These are phyloP conservation scores for Pachycephala philippinensis DNA, from an alignment of 2,113 vertebrate species.

Conservation along the genomic window DNA sequence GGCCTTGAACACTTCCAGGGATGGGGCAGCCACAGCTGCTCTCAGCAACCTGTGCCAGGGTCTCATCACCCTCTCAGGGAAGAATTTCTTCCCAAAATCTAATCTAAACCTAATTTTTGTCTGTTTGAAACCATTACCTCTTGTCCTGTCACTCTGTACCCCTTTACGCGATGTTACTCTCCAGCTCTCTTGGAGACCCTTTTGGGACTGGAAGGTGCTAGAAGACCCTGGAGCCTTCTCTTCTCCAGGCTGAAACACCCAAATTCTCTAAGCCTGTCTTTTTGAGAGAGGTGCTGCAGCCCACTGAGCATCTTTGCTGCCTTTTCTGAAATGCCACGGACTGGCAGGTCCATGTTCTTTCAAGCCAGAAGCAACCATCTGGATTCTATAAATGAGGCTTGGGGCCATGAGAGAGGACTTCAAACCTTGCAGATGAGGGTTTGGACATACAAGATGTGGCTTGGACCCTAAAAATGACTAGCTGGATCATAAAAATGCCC, in stretches of 20 bases:
- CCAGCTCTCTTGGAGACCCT: background rate
- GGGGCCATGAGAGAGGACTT: background rate
- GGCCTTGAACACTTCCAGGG: background rate
- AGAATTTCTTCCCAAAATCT: background rate
- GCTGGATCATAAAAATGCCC: background rate
- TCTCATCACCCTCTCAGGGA: background rate
- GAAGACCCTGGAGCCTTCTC: background rate
- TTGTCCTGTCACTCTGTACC: background rate
- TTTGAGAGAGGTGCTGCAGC: background rate
- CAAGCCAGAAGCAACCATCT: background rate
- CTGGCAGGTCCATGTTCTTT: background rate
- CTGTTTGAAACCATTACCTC: background rate
- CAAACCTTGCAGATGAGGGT: background rate
- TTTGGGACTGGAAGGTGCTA: background rate
- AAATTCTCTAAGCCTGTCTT: background rate
- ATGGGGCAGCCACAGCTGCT: background rate
- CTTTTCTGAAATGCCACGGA: background rate
- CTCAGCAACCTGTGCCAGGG: background rate
- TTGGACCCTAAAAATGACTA: background rate
- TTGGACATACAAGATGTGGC: background rate
- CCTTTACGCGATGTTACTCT: background rate
- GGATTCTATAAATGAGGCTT: background rate
- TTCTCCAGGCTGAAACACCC: background rate
- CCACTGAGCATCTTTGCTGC: background rate
- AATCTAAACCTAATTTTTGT: background rate